Evolutionary conservation across 1,140 invertebrate species (phyloP), one percentile per base, ranked within the genome.

Genomic region (Parapsyche elsis): DNA sequence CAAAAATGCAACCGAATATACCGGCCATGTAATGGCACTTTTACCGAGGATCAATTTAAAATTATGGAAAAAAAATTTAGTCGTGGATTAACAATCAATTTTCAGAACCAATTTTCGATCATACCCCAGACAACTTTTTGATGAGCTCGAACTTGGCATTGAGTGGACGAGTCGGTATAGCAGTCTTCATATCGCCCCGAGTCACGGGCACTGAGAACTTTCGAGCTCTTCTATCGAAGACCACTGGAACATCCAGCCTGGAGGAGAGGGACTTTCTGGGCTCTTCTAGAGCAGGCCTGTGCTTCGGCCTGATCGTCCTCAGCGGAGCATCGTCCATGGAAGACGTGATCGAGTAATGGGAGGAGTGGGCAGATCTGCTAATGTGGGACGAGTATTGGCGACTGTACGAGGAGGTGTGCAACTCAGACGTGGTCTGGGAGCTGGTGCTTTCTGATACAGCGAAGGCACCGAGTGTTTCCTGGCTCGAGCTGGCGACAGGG

Each of bases 121-220:
- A 21, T 76, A 76, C 74, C 74, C 44, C 21, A 5, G 53, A 23
- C 1, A 76, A 64, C 16, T 61, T 76, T 21, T 57, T 76, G 21
- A 76, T 61, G 16, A 76, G 44, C 23, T 76, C 74, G n/a, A 1
- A 1, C 23, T 76, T 76, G 53, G 49, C n/a, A 21, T 76, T 46
- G 24, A 76, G 7, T 14, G 53, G 21, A 7, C 16, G 19, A 24
- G n/a, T 9, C 45, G 23, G 5, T 4, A 14, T 5, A 4, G 71
- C 23, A 0, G 9, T 53, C 30, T 76, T 61, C 23, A 76, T 14
- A 24, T 76, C 74, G 2, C 9, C 23, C 5, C 24, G 19, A 10
- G 74, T 76, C 1, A 76, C 74, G 4, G 74, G 74, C 4, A 46
- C 38, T 5, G 74, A 76, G 45, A 53, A 61, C 19, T 76, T 76